These are phyloP conservation scores for Lethenteron reissneri DNA, from an alignment of 2,113 vertebrate species.

Conservation along the genomic window DNA sequence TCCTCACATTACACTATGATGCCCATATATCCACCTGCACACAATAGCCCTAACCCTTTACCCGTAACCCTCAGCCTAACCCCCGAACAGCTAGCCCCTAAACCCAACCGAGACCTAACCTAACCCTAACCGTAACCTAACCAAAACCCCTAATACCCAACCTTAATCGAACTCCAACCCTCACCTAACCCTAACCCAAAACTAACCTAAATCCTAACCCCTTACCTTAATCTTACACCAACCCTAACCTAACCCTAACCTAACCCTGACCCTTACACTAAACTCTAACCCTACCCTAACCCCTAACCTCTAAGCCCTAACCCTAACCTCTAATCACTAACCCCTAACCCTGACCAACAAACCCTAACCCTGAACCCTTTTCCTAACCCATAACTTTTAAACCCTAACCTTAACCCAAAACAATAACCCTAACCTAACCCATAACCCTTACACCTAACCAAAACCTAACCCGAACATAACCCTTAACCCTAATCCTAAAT, in stretches of 20 bases:
- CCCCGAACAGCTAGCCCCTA: background rate
- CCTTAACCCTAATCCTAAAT: no score
- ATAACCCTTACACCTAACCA: no score
- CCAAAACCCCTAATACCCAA: slow-evolving; percentile 1
- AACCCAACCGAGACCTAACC: background rate
- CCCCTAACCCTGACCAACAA: no score
- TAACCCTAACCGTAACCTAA: slow-evolving; percentile 7
- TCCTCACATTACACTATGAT: no score
- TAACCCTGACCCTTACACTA: slow-evolving; percentile 4
- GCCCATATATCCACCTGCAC: no score
- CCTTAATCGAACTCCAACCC: background rate
- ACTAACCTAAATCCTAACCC: slow-evolving; percentile 2
- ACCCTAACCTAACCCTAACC: slow-evolving; percentile 5
- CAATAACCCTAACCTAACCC: no score
- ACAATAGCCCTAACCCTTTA: background rate
- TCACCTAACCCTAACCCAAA: slow-evolving; percentile 8
- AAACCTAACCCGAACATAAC: no score
- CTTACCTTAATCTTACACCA: slow-evolving; percentile 5
- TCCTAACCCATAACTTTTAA: no score
- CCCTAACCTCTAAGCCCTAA: background rate
- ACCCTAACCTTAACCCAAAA: no score
- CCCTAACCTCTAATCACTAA: no score
- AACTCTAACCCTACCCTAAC: slow-evolving; percentile 3
- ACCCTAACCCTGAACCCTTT: no score
- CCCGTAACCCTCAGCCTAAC: slow-evolving; percentile 6